Evolutionary conservation across 1,140 invertebrate species (phyloP).

Genomic region (Tigriopus japonicus): DNA sequence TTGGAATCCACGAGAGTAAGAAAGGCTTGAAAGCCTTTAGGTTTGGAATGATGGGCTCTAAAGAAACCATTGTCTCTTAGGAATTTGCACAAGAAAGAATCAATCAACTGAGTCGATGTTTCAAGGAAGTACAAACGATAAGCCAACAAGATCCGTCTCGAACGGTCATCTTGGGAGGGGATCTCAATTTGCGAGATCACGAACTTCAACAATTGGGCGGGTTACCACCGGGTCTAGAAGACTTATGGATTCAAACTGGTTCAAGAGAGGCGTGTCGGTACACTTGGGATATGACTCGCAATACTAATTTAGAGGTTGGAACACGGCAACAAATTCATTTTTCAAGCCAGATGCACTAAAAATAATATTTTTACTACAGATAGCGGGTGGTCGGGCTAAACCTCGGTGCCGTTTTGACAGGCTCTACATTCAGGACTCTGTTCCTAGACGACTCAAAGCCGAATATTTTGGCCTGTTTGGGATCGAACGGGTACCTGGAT

Average conservation of each 20-base stretch:
- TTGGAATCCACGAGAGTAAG: conserved; percentile 35
- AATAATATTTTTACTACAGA: too few relatives aligned
- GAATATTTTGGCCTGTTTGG: conserved; percentile 38
- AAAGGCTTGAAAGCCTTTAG: too few relatives aligned
- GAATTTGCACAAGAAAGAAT: conserved; percentile 1
- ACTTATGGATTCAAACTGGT: conserved; percentile 37
- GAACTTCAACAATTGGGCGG: conserved; percentile 27
- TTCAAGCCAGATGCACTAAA: too few relatives aligned
- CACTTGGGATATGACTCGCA: conserved; percentile 36
- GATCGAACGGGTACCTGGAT: conserved; percentile 31
- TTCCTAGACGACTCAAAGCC: conserved; percentile 19
- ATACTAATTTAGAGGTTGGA: conserved; percentile 21
- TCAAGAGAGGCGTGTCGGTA: conserved; percentile 31
- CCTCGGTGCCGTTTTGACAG: conserved; percentile 37
- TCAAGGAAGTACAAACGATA: not conserved
- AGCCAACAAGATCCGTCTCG: not conserved
- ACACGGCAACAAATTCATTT: too few relatives aligned
- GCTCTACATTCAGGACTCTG: conserved; percentile 29
- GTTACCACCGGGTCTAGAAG: conserved; percentile 28
- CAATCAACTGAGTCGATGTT: not conserved
- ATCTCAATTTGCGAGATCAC: conserved; percentile 10
- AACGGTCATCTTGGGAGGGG: conserved; percentile 14
- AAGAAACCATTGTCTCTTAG: too few relatives aligned
- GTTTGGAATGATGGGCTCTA: too few relatives aligned
- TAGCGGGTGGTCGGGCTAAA: conserved; percentile 22